phyloP scores from a whole-genome alignment of 2,888 invertebrate species.

The Ecliptopera silaceata region DNA sequence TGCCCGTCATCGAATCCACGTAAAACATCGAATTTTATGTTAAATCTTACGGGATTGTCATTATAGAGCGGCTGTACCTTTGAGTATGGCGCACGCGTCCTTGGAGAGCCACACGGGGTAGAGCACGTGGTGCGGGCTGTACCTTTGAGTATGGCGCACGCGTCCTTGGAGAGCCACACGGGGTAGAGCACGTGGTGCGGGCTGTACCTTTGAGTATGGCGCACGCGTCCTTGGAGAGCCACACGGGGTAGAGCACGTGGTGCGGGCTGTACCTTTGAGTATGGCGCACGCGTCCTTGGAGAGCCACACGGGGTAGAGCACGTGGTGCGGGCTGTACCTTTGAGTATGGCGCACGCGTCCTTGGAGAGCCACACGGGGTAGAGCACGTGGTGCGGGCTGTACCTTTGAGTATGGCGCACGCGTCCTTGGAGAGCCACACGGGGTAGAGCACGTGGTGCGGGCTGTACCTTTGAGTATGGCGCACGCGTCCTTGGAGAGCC shows the following conservation, averaged over 20 bases:
- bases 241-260: slow-evolving; percentile 98
- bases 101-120: slow-evolving; percentile 15
- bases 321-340: slow-evolving; percentile 94
- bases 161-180: slow-evolving; percentile 89
- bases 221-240: slow-evolving; percentile 84
- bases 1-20: too few species aligned
- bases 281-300: slow-evolving; percentile 73
- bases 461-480: slow-evolving; percentile 76
- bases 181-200: slow-evolving; percentile 99
- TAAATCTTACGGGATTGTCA: too few species aligned
- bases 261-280: slow-evolving; percentile 84
- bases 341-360: slow-evolving; percentile 74
- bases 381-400: slow-evolving; percentile 98
- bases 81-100: not conserved
- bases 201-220: slow-evolving; percentile 76
- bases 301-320: slow-evolving; percentile 98
- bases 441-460: slow-evolving; percentile 99
- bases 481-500: slow-evolving; percentile 84
- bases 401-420: slow-evolving; percentile 75
- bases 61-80: too few species aligned
- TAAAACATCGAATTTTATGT: too few species aligned
- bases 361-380: slow-evolving; percentile 95
- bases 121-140: too few species aligned
- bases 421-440: slow-evolving; percentile 89
- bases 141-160: slow-evolving; percentile 75